Evolutionary conservation across 2,797 vertebrate species (phyloP), one percentile per base, ranked within the genome.

Genomic region (Columba guinea): DNA sequence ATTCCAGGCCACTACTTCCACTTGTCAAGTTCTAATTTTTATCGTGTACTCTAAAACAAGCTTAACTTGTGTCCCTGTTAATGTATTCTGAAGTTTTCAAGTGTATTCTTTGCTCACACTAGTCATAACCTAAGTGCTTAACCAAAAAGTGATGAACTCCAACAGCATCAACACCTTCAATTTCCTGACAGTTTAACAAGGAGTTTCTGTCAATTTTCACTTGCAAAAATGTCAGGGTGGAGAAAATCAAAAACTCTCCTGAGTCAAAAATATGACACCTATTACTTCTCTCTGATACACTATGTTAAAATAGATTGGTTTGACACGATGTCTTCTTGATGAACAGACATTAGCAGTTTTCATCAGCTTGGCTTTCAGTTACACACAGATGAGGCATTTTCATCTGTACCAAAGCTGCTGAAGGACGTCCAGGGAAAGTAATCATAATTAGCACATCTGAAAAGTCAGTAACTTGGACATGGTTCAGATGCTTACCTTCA

Each of bases 161-260:
- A 71, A 59, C 39, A 80, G 16, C 1, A 2, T 17, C 49, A 70
- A 30, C 58, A 55, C 8, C 21, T 67, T 82, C 35, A 32, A 18
- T 37, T 17, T 46, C 76, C 46, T 9, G 2, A 6, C 19, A n/a
- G 5, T 44, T 88, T 46, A 39, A 70, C 22, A 46, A 7, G 9
- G 26, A 91, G 7, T 10, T 73, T 59, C 48, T 55, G 16, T 26
- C 28, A 76, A 35, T 55, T 74, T 84, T 79, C 32, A 68, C 34
- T 48, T 0, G 0, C 32, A 64, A 84, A 75, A 87, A 73, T 4
- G 5, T 55, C 2, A 2, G 4, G 6, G 34, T 23, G 13, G 9
- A 55, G 8, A 63, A 10, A 9, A 3, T 51, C 17, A 87, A 76
- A 48, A 75, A n/a, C 16, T n/a, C 82, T 49, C 11, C 5, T 49